A percentile compares a stretch with the other conserved stretches of the same genome.
Evolutionary conservation across 1,140 invertebrate species (phyloP).

Genomic region (Eubasilissa regina): DNA sequence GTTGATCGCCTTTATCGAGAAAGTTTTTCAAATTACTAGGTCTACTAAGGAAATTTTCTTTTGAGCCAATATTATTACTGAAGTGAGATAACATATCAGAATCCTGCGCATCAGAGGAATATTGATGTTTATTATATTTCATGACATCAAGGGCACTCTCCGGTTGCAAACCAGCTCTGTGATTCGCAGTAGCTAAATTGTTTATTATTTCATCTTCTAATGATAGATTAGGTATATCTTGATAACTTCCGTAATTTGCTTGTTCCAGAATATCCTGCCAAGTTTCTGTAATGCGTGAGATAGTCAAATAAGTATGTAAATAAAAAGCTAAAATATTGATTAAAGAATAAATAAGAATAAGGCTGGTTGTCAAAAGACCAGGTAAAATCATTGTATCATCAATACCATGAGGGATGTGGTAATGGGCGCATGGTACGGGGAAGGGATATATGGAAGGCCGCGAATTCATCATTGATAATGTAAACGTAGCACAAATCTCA

Average conservation of each 20-base stretch:
- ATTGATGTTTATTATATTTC: slow-evolving; percentile 53
- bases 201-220: slow-evolving; percentile 68
- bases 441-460: no score
- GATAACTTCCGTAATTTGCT: slow-evolving; percentile 66
- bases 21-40: slow-evolving; percentile 58
- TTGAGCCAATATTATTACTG: slow-evolving; percentile 61
- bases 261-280: slow-evolving; percentile 70
- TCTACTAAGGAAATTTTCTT: slow-evolving; percentile 51
- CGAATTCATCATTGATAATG: no score
- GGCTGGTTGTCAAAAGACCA: no score
- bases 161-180: slow-evolving; percentile 62
- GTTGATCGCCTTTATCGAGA: slow-evolving; percentile 61
- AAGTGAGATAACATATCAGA: slow-evolving; percentile 66
- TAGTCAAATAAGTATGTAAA: no score
- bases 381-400: no score
- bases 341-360: no score
- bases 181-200: slow-evolving; percentile 64
- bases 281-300: slow-evolving; percentile 67
- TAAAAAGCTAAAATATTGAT: no score
- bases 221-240: slow-evolving; percentile 64
- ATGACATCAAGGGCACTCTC: slow-evolving; percentile 61
- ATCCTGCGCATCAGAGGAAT: slow-evolving; percentile 63
- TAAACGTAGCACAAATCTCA: no score
- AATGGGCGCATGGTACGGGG: no score
- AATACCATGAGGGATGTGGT: no score